A percentile compares a stretch with the other conserved stretches of the same genome.
Evolutionary conservation across 2,888 invertebrate species (phyloP).

Genomic region (Ethmia dodecea): DNA sequence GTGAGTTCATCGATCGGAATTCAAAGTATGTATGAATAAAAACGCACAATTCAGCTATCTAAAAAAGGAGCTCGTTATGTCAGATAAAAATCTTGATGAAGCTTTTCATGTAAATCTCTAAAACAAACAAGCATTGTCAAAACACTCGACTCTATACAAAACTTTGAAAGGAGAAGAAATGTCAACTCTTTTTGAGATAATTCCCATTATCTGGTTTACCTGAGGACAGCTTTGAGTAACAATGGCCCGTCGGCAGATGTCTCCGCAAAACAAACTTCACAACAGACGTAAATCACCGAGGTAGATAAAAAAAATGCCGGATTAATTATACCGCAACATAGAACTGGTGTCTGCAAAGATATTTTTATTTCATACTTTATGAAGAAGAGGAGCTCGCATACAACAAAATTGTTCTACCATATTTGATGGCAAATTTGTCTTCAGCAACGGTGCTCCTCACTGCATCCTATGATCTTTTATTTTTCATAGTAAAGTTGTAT

Average conservation of each 20-base stretch:
- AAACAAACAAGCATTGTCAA: constrained; percentile 64
- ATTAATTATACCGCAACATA: constrained; percentile 57
- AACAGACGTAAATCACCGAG: constrained; percentile 58
- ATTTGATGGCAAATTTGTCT: too few species aligned
- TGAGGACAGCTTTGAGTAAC: constrained; percentile 56
- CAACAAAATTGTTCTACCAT: too few species aligned
- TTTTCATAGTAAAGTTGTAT: too few species aligned
- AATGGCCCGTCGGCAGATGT: constrained; percentile 68
- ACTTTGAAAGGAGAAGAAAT: constrained; percentile 56
- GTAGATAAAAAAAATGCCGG: constrained; percentile 53
- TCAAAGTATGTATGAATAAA: too few species aligned
- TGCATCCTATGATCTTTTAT: too few species aligned
- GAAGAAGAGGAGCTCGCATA: too few species aligned
- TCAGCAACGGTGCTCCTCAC: too few species aligned
- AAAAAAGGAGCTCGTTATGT: constrained; percentile 23
- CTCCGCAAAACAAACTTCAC: constrained; percentile 71
- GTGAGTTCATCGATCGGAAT: too few species aligned
- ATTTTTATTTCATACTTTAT: too few species aligned
- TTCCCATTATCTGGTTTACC: constrained; percentile 69
- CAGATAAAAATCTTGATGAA: constrained; percentile 48
- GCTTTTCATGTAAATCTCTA: constrained; percentile 40
- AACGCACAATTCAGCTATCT: neutral
- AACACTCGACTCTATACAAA: constrained; percentile 64
- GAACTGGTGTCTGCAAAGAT: constrained; percentile 28
- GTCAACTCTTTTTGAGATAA: constrained; percentile 71